Base-by-base conservation (phyloP, 2,888 invertebrate species). In the Nipponacmea schrenckii region DNA sequence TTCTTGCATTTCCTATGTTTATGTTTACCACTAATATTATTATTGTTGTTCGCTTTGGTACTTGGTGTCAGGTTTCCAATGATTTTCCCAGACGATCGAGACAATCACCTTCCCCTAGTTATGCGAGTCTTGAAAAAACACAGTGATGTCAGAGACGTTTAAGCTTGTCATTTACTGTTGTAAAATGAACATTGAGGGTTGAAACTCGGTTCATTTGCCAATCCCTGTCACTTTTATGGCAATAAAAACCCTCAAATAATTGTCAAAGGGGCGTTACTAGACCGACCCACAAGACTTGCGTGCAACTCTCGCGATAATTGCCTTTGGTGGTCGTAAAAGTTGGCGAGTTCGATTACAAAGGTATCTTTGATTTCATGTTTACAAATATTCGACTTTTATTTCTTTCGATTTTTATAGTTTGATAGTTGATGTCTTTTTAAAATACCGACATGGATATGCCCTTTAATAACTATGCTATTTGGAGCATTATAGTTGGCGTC, bases 181-280 rank as follows among this genome's bases (percentile, higher is more conserved):
- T 56, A 56, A 56, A 56, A 24, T 56, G 20, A 20, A 56, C n/a
- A 24, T 56, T 56, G 24, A 24, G 24, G 56, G 56, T 39, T 56
- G 56, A 56, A 24, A 15, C 24, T 20, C 20, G 20, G 56, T 56
- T 56, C 24, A 56, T 56, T 56, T 56, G 56, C 56, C 24, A 24
- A 56, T 56, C 56, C 56, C 56, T 56, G 56, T 56, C 56, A 56
- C 56, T 56, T 56, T 56, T 56, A 56, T 56, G 56, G 56, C 56
- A 56, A 56, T 56, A 56, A 56, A 56, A 24, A 20, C 56, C 20
- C 20, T 56, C 56, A 56, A 56, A 56, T 8, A 10, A 56, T 56
- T 24, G 56, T 56, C 56, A 12, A 56, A 14, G 56, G 56, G 56
- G 56, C 56, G 56, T 56, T 56, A 24, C 20, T 24, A 20, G 20